Base-by-base conservation (phyloP, 2,888 invertebrate genomes). In the Cephus rjabovi region DNA sequence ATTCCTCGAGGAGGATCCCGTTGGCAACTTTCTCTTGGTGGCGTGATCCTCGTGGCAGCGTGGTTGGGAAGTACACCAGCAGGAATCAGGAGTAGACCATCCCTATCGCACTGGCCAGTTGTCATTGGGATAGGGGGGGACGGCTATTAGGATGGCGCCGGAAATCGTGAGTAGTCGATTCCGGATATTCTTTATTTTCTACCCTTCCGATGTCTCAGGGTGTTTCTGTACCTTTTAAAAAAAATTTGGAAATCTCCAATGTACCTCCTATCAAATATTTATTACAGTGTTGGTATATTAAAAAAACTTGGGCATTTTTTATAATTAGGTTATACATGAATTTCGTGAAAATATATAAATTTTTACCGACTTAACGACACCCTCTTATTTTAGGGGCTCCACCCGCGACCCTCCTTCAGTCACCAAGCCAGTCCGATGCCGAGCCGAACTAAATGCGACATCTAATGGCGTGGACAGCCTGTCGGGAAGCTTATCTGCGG, bases 1-100 rank as follows among this genome's bases (percentile, higher is more conserved):
- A 91, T 91, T 91, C 87, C 90, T 87, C 86, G 84, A 86, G 87
- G 84, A 87, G 87, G 86, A 85, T 84, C 86, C 83, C 86, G 82
- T 85, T 86, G 86, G 86, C 84, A 85, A 83, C 86, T 86, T 84
- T 56, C 56, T 56, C 56, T 56, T 23, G 56, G 23, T 40, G 40
- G 4, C 40, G 23, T 40, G 40, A 56, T 56, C 56, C 56, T 56
- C 56, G 0, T 23, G 56, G 56, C 23, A 56, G 56, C 56, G 23
- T 1, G 23, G 56, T 9, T 56, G 56, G 56, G 23, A 56, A 23
- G 23, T 56, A 56, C 9, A 56, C 23, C 23, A 56, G 56, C 0
- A 56, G 56, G 9, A 56, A 56, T 56, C 23, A 23, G 23, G 56
- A 56, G 56, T 23, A 6, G 6, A 56, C 56, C 56, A 23, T 56